Evolutionary conservation across 2,797 vertebrate species (phyloP).

Genomic region (Melanogrammus aeglefinus): DNA sequence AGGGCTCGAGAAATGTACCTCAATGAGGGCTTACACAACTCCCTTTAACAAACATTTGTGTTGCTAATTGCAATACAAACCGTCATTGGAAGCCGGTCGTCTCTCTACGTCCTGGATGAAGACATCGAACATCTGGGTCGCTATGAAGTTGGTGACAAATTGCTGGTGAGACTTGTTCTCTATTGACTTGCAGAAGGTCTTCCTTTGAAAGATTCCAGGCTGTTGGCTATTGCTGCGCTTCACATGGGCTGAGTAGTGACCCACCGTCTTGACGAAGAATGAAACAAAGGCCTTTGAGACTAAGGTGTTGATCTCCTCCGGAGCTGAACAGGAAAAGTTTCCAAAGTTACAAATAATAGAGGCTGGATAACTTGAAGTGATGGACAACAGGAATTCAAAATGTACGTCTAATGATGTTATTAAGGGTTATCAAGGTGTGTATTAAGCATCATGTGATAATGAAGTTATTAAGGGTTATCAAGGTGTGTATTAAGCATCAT

Average conservation of each 20-base stretch:
- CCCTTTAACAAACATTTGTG: too few relatives aligned
- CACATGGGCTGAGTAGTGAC: slow-evolving; percentile 74
- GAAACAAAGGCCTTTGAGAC: slow-evolving; percentile 78
- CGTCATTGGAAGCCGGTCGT: slow-evolving; percentile 72
- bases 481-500: too few relatives aligned
- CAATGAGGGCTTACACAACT: too few relatives aligned
- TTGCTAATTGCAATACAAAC: slow-evolving; percentile 40
- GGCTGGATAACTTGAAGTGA: neutral
- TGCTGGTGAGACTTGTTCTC: slow-evolving; percentile 64
- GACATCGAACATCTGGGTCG: slow-evolving; percentile 82
- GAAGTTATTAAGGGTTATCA: too few relatives aligned
- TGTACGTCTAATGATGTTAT: too few relatives aligned
- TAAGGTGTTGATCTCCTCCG: slow-evolving; percentile 73
- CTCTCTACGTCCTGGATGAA: slow-evolving; percentile 82
- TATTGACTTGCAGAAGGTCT: slow-evolving; percentile 74
- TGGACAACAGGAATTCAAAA: neutral
- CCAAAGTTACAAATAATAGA: neutral
- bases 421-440: too few relatives aligned
- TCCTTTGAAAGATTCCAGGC: slow-evolving; percentile 71
- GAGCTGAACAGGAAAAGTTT: slow-evolving; percentile 48
- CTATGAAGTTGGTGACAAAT: slow-evolving; percentile 77
- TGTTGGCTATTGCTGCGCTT: slow-evolving; percentile 54
- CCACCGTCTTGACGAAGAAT: slow-evolving; percentile 77
- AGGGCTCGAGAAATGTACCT: too few relatives aligned
- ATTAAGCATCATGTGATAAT: too few relatives aligned